A percentile compares a stretch with the other conserved stretches of the same genome.
Evolutionary conservation across 2,888 invertebrate genomes (phyloP).

Genomic region (Marronus borbonicus): DNA sequence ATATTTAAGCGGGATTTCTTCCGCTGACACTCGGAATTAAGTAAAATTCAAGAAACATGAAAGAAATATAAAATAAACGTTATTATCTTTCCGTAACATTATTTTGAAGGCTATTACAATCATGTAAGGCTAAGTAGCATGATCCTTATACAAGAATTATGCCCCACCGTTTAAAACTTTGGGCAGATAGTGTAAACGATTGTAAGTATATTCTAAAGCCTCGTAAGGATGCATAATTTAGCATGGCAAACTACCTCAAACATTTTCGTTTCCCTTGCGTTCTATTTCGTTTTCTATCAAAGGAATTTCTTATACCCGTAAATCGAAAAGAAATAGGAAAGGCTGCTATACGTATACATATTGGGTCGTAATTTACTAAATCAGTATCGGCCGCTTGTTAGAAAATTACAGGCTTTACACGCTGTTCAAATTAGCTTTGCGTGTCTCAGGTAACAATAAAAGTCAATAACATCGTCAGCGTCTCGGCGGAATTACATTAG

Average conservation of each 20-base stretch:
- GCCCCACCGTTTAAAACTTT: too few species aligned
- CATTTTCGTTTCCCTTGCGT: neutral
- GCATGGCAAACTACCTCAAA: neutral
- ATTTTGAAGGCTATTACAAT: too few species aligned
- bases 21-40: too few species aligned
- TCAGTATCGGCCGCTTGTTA: constrained; percentile 36
- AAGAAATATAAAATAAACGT: too few species aligned
- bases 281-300: neutral
- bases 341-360: neutral
- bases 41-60: too few species aligned
- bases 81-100: too few species aligned
- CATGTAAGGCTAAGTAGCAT: too few species aligned
- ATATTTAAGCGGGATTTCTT: too few species aligned
- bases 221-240: too few species aligned
- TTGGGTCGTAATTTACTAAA: constrained; percentile 29
- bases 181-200: too few species aligned
- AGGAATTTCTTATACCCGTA: neutral
- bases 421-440: constrained; percentile 45
- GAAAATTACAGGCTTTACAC: constrained; percentile 41
- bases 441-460: constrained; percentile 46
- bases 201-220: too few species aligned
- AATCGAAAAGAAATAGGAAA: neutral
- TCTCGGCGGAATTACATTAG: constrained; percentile 21
- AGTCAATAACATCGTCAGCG: constrained; percentile 31
- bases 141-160: too few species aligned